These are phyloP conservation scores for Pediacus dermestoides DNA, from an alignment of 2,888 invertebrate genomes.

Conservation along the genomic window DNA sequence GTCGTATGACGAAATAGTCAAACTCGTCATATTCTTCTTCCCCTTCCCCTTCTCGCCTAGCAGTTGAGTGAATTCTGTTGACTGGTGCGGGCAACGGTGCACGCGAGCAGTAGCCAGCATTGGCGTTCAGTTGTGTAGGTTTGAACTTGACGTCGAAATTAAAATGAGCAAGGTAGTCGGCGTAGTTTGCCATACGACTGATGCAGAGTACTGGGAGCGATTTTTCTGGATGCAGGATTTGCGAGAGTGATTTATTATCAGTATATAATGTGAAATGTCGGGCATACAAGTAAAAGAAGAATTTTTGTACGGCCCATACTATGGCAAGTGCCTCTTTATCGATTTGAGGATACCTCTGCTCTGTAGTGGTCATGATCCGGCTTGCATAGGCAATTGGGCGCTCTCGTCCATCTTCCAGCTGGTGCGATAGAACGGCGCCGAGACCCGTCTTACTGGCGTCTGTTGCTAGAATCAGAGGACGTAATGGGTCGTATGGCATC, in stretches of 20 bases:
- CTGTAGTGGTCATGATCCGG: constrained; percentile 18
- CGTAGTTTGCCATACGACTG: constrained; percentile 22
- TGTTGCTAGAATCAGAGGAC: constrained; percentile 16
- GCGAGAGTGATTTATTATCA: constrained; percentile 22
- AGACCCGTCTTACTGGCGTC: constrained; percentile 20
- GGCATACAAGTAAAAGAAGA: constrained; percentile 21
- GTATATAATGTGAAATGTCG: constrained; percentile 21
- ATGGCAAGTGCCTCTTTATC: constrained; percentile 23
- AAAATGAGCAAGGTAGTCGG: constrained; percentile 16
- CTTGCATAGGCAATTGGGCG: constrained; percentile 20
- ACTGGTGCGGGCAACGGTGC: constrained; percentile 13
- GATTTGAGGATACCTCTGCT: constrained; percentile 19
- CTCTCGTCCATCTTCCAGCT: constrained; percentile 10
- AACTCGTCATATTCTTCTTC: constrained; percentile 12
- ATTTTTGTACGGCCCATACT: constrained; percentile 17
- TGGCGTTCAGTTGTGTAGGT: constrained; percentile 13
- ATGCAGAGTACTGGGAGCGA: constrained; percentile 21
- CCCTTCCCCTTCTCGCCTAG: neutral
- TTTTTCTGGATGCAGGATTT: constrained; percentile 23
- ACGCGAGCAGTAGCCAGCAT: constrained; percentile 18
- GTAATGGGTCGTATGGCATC: constrained; percentile 19
- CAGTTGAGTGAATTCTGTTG: neutral
- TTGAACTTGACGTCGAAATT: constrained; percentile 14
- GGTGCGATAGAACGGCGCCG: constrained; percentile 22
- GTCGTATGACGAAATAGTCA: constrained; percentile 11